phyloP scores from a whole-genome alignment of 2,797 vertebrate species.

The Parauchenoglanis punctatus region DNA sequence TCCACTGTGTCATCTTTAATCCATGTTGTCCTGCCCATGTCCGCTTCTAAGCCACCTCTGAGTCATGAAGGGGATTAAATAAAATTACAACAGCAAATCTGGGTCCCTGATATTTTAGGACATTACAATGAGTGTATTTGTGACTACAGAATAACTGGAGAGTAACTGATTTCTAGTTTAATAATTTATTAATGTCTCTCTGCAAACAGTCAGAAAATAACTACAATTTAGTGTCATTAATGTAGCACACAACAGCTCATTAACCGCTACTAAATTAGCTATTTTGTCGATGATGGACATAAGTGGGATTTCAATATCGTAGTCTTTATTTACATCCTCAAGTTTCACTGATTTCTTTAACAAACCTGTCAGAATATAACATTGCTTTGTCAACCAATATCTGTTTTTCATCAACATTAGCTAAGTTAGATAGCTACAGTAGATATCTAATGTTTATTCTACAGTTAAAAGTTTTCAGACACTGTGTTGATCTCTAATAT shows the following conservation, averaged over 20 bases:
- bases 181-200: background rate
- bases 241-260: background rate
- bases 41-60: slow-evolving; percentile 27
- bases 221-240: background rate
- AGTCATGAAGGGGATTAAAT: slow-evolving; percentile 39
- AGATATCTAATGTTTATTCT: background rate
- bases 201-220: background rate
- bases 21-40: slow-evolving; percentile 20
- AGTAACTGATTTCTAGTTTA: background rate
- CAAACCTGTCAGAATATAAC: background rate
- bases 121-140: background rate
- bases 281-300: background rate
- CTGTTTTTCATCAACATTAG: background rate
- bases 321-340: background rate
- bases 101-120: slow-evolving; percentile 7
- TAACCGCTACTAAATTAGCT: background rate
- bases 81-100: slow-evolving; percentile 20
- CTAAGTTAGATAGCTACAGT: background rate
- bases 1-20: slow-evolving; percentile 34
- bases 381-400: background rate
- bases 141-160: background rate
- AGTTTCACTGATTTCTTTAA: background rate
- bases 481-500: background rate
- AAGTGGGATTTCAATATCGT: background rate
- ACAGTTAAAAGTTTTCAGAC: background rate